A percentile compares a stretch with the other conserved stretches of the same genome.
Evolutionary conservation across 2,113 vertebrate genomes (phyloP).

Genomic region (Rafetus swinhoei): DNA sequence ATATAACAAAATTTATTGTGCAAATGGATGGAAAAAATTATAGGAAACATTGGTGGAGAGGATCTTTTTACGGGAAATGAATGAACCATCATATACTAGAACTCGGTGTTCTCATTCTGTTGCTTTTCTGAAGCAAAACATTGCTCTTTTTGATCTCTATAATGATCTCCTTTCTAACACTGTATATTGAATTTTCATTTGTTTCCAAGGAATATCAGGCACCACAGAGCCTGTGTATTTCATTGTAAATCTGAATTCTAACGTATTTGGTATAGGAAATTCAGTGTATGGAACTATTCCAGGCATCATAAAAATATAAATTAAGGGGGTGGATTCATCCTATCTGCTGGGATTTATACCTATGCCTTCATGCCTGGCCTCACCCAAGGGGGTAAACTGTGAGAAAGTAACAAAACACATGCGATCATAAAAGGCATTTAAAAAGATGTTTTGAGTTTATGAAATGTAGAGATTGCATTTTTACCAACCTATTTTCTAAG

Average conservation of each 20-base stretch:
- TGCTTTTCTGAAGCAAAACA: neutral
- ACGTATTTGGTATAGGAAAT: neutral
- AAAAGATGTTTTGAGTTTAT: neutral
- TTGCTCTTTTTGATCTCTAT: neutral
- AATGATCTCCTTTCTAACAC: neutral
- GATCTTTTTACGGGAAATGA: neutral
- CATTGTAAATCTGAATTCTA: neutral
- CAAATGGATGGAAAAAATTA: too few relatives aligned
- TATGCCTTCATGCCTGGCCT: neutral
- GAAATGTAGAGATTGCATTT: neutral
- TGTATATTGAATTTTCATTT: too few relatives aligned
- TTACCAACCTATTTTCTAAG: neutral
- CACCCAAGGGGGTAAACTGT: neutral
- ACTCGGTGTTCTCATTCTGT: neutral
- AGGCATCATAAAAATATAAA: neutral
- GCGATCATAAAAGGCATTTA: neutral
- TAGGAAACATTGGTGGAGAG: too few relatives aligned
- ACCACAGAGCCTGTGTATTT: too few relatives aligned
- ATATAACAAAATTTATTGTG: too few relatives aligned
- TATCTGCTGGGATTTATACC: neutral
- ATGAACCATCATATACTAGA: neutral
- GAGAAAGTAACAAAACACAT: too few relatives aligned
- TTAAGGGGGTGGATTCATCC: too few relatives aligned
- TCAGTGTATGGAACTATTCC: neutral
- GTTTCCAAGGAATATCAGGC: too few relatives aligned